Conservation (phyloP, 2,888 invertebrate species). For the Aphrophora alni region DNA sequence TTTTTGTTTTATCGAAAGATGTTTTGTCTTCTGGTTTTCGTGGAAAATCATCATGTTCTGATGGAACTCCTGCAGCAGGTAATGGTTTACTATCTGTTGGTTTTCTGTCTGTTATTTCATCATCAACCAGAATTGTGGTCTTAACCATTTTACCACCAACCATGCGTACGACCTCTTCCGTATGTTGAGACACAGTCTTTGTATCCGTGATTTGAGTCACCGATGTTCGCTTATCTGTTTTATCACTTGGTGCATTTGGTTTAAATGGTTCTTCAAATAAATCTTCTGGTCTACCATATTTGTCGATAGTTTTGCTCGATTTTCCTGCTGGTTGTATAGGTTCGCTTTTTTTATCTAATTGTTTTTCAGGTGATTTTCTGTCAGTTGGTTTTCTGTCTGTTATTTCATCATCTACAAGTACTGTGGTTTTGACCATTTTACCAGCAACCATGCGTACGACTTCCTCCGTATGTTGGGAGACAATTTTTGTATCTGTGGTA, state of each 20-base stretch:
- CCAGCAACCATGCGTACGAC: not conserved
- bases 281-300: constrained; percentile 22
- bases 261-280: not conserved
- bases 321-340: constrained; percentile 20
- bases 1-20: too few species aligned
- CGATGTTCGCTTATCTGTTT: too few species aligned
- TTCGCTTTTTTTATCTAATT: not conserved
- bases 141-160: constrained; percentile 47
- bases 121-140: constrained; percentile 24
- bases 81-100: constrained; percentile 6
- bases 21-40: constrained; percentile 15
- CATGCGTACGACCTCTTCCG: constrained; percentile 36
- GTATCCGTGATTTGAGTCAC: not conserved
- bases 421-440: constrained; percentile 21
- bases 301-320: constrained; percentile 19
- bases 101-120: not conserved
- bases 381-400: not conserved
- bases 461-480: not conserved
- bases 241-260: not conserved
- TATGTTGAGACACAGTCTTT: not conserved
- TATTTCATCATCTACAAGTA: constrained; percentile 21
- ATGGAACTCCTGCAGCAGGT: constrained; percentile 29
- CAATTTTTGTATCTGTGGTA: not conserved
- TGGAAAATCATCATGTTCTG: not conserved
- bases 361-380: constrained; percentile 20